A percentile compares a stretch with the other conserved stretches of the same genome.
Conservation (phyloP, 2,113 vertebrate species). For the Nycticryphes semicollaris region DNA sequence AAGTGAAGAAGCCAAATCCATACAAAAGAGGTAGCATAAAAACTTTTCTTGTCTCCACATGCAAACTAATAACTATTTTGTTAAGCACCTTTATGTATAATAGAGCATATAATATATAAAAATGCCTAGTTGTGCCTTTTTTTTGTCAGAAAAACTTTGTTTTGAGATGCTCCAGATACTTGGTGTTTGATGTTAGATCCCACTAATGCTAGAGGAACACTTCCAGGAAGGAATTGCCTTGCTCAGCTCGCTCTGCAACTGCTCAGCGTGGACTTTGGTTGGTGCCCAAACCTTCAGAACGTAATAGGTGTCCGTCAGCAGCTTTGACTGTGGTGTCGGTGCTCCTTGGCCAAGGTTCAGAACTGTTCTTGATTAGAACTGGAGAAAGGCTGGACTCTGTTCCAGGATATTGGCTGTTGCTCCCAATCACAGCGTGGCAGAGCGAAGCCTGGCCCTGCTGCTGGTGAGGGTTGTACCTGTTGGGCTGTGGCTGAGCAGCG, state of each 20-base stretch:
- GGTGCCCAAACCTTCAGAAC: not conserved
- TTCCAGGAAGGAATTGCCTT: not conserved
- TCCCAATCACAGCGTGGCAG: not conserved
- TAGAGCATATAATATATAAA: not conserved
- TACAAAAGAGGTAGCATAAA: not conserved
- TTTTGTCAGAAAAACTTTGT: not conserved
- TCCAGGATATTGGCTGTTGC: not conserved
- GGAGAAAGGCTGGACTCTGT: not conserved
- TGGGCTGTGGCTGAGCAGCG: not conserved
- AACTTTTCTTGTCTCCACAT: not conserved
- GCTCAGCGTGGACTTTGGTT: not conserved
- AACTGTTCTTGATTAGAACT: not conserved
- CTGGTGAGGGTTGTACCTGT: not conserved
- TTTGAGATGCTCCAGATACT: not conserved
- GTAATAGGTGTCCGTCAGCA: not conserved
- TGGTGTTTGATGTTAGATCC: not conserved
- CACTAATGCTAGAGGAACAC: not conserved
- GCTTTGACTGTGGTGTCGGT: not conserved
- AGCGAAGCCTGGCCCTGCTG: not conserved
- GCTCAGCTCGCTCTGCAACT: not conserved
- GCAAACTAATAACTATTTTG: not conserved
- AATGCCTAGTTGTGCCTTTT: not conserved
- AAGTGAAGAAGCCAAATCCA: not conserved
- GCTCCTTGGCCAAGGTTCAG: not conserved
- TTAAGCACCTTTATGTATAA: not conserved